Percentiles rank a stretch among this genome's conserved stretches.
phyloP scores from a whole-genome alignment of 2,113 vertebrate genomes.

The Pimephales promelas region DNA sequence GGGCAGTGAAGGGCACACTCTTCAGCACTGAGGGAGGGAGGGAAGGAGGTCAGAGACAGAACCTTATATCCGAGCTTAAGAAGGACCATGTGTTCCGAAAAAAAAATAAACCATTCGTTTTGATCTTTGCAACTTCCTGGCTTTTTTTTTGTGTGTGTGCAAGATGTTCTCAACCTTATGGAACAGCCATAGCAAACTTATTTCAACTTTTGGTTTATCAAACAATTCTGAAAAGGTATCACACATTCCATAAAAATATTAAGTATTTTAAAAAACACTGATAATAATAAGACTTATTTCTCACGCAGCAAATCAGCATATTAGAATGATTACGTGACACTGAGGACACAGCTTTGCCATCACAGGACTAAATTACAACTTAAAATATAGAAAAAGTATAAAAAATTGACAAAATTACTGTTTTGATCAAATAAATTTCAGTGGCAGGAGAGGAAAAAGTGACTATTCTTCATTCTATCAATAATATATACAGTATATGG shows the following conservation, averaged over 20 bases:
- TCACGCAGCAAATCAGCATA: no score
- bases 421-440: background rate
- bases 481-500: background rate
- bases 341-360: background rate
- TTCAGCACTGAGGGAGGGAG: slow-evolving; percentile 86
- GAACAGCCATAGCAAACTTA: background rate
- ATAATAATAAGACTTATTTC: no score
- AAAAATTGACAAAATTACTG: background rate
- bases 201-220: no score
- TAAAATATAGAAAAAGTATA: background rate
- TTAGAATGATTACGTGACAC: background rate
- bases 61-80: slow-evolving; percentile 70
- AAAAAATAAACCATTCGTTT: slow-evolving; percentile 39
- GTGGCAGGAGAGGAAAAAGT: slow-evolving; percentile 18
- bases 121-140: background rate
- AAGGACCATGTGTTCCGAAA: background rate
- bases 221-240: background rate
- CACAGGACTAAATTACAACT: background rate
- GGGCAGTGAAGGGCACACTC: slow-evolving; percentile 97
- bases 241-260: no score
- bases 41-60: slow-evolving; percentile 72
- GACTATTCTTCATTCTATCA: background rate
- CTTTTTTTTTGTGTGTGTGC: background rate
- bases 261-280: no score
- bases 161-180: background rate